phyloP scores from a whole-genome alignment of 2,888 invertebrate genomes.

The Ischnus inquisitorius region DNA sequence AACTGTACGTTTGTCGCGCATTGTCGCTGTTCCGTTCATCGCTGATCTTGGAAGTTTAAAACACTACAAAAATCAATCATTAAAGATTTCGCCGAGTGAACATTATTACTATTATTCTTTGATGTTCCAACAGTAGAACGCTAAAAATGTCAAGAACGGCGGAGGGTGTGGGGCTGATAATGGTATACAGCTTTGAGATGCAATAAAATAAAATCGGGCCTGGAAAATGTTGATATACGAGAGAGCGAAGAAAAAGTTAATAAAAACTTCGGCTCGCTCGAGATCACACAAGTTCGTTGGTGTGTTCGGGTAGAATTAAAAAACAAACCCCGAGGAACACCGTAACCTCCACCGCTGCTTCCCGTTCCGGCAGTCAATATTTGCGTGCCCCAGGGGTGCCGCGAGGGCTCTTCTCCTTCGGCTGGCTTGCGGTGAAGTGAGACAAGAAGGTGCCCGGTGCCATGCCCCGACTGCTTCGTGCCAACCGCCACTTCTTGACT shows the following conservation, averaged over 20 bases:
- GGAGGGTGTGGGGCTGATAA: background rate
- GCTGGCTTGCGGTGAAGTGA: constrained; percentile 74
- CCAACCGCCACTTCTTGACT: constrained; percentile 62
- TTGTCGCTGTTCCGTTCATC: background rate
- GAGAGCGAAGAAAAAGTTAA: background rate
- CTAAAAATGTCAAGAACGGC: too few relatives aligned
- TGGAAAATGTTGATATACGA: background rate
- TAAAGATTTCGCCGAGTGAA: constrained; percentile 41
- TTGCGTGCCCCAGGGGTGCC: constrained; percentile 82
- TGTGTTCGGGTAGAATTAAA: background rate
- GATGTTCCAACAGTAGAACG: background rate
- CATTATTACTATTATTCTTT: background rate
- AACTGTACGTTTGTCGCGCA: too few relatives aligned
- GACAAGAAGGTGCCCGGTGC: constrained; percentile 73
- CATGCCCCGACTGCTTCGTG: constrained; percentile 69
- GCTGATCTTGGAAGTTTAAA: constrained; percentile 32
- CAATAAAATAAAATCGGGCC: background rate
- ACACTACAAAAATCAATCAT: too few relatives aligned
- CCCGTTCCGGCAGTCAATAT: constrained; percentile 81
- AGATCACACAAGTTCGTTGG: constrained; percentile 9
- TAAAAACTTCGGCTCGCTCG: background rate
- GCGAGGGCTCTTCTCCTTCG: constrained; percentile 79
- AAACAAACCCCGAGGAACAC: background rate
- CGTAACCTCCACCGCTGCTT: constrained; percentile 2
- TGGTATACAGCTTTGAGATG: background rate